Evolutionary conservation across 2,888 invertebrate species (phyloP), one percentile per base, ranked within the genome.

Genomic region (Scrobipalpa atriplicella): DNA sequence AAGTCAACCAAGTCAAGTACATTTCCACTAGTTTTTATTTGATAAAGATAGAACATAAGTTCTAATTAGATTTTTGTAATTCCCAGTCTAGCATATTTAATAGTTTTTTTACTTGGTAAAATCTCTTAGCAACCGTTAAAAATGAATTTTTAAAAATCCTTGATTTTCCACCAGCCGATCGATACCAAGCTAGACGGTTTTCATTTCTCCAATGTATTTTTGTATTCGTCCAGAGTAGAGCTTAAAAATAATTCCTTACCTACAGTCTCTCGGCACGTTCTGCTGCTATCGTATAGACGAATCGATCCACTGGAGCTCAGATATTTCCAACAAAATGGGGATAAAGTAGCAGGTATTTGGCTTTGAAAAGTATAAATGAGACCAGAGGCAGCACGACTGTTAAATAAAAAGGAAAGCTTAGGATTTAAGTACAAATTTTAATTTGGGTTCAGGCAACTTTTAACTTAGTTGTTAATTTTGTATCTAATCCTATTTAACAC

Each of bases 161-260:
- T 10, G 11, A 21, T 19, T 54, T 21, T 21, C 19, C 54, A 16
- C 5, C 54, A 3, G 3, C 7, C 19, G 29, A 5, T 29, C 29
- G 29, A 29, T 29, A 29, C 29, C 29, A 29, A 29, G 29, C 29
- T 29, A 18, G 18, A 56, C 18, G 52, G 52, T 56, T 56, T 13
- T 10, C 5, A 29, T 56, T 56, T 56, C 56, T 13, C 36, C 56
- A 38, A 38, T 36, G 38, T 18, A 58, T 58, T 58, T 58, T 58
- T 58, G 58, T 58, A 77, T 76, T 75, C 75, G 70, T 69, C 64
- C 21, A 68, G 72, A 70, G 75, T 73, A 73, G 72, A 77, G 80
- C 78, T 83, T 83, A 81, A 86, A 85, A 86, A 87, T 86, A 83
- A 84, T 86, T 80, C 79, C 79, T 86, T 89, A 82, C 75, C 81